These are phyloP conservation scores for Galerucella nymphaeae DNA, from an alignment of 2,888 invertebrate species.

Conservation along the genomic window DNA sequence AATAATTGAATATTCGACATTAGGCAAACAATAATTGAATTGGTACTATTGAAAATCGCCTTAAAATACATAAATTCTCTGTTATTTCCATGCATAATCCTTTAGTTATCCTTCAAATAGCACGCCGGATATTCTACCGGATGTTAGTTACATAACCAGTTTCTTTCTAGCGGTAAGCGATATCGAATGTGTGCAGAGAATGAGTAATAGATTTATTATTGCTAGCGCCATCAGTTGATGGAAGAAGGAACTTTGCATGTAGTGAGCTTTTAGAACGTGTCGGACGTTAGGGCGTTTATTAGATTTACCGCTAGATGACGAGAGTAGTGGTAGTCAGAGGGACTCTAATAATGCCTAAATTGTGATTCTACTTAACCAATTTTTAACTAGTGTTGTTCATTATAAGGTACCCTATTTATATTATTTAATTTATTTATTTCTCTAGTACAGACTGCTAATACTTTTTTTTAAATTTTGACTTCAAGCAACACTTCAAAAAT, in stretches of 20 bases:
- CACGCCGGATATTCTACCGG: background rate
- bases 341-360: too few relatives aligned
- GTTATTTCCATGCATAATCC: slow-evolving; percentile 11
- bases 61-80: slow-evolving; percentile 6
- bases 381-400: too few relatives aligned
- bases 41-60: background rate
- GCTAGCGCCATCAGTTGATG: slow-evolving; percentile 19
- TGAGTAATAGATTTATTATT: background rate
- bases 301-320: slow-evolving; percentile 27
- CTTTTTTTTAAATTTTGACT: slow-evolving; percentile 13
- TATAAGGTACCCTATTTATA: too few relatives aligned
- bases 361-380: too few relatives aligned
- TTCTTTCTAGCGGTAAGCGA: background rate
- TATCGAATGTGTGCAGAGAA: background rate
- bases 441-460: background rate
- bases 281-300: background rate
- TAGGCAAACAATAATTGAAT: background rate
- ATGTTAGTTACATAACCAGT: slow-evolving; percentile 6
- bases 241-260: background rate
- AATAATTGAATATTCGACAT: too few relatives aligned
- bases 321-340: background rate
- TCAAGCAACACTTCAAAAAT: slow-evolving; percentile 24
- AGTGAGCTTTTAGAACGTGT: slow-evolving; percentile 11
- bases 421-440: background rate
- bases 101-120: slow-evolving; percentile 12